Evolutionary conservation across 2,113 vertebrate species (phyloP), one percentile per base, ranked within the genome.

Genomic region (Petromus typicus): DNA sequence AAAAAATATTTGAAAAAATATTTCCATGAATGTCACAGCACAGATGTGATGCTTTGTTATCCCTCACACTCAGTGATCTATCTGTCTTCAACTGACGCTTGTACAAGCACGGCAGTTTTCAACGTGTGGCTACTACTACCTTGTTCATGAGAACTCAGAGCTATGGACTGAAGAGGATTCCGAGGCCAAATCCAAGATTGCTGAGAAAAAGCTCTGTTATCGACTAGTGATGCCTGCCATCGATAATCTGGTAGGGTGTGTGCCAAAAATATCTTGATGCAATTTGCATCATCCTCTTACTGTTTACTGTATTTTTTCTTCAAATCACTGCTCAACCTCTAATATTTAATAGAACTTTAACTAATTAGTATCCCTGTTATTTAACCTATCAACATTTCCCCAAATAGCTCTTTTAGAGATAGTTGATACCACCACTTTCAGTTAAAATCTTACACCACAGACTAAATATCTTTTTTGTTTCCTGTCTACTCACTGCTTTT

Each of bases 281-380:
- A 48, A 6, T 14, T 90, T 89, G 10, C 59, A 80, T 48, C 25
- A 66, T 56, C 67, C 32, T 86, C 40, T 78, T 71, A 63, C 43
- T 87, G 7, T 82, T 94, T 59, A 83, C 7, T 13, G 17, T 61
- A 66, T 73, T 92, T 92, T 56, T 91, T 71, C 67, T 84, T 93
- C 27, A 94, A 89, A 81, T 83, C 75, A 67, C 14, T 51, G 2
- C 63, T 84, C 2, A 43, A 92, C 87, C 20, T 73, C 30, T 54
- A 79, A 34, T 11, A 59, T 40, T 45, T n/a, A 73, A 63, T 66
- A 30, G 16, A 43, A 45, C 71, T 90, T 95, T 45, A 45, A 64
- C 86, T 86, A 81, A 30, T 78, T 51, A 40, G 54, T 81, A 76
- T 45, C 59, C 22, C 61, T 25, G 12, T 81, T 76, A 37, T 81